phyloP scores from a whole-genome alignment of 1,140 invertebrate genomes.

The Coptotermes formosanus region DNA sequence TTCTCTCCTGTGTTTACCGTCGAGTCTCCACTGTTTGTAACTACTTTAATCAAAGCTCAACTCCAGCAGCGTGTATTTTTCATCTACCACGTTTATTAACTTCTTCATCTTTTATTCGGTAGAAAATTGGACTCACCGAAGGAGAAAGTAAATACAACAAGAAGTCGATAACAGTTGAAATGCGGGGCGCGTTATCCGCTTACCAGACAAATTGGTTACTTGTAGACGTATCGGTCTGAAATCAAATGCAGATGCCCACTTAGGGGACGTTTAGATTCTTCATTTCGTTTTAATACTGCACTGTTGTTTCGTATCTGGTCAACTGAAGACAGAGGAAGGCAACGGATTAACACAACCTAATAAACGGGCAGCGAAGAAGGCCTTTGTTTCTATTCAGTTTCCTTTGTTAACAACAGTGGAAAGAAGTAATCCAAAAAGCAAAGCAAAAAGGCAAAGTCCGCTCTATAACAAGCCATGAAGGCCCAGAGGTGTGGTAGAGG shows the following conservation, averaged over 20 bases:
- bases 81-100: slow-evolving; percentile 44
- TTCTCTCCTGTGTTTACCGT: slow-evolving; percentile 31
- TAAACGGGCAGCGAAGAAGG: no score
- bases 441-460: no score
- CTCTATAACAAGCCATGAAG: no score
- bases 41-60: slow-evolving; percentile 37
- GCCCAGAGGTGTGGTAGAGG: no score
- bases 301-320: no score
- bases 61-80: slow-evolving; percentile 36
- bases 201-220: slow-evolving; percentile 19
- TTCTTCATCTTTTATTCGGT: slow-evolving; percentile 49
- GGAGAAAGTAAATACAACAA: slow-evolving; percentile 45
- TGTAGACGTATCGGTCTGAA: neutral
- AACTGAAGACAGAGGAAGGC: neutral
- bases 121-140: slow-evolving; percentile 46
- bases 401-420: no score
- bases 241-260: no score
- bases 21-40: slow-evolving; percentile 33
- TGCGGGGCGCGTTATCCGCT: slow-evolving; percentile 18
- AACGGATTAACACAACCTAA: neutral
- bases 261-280: neutral
- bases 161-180: slow-evolving; percentile 33
- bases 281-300: no score
- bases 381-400: no score
- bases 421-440: no score